Evolutionary conservation across 2,888 invertebrate species (phyloP), one percentile per base, ranked within the genome.

Genomic region (Eudasyphora cyanicolor): DNA sequence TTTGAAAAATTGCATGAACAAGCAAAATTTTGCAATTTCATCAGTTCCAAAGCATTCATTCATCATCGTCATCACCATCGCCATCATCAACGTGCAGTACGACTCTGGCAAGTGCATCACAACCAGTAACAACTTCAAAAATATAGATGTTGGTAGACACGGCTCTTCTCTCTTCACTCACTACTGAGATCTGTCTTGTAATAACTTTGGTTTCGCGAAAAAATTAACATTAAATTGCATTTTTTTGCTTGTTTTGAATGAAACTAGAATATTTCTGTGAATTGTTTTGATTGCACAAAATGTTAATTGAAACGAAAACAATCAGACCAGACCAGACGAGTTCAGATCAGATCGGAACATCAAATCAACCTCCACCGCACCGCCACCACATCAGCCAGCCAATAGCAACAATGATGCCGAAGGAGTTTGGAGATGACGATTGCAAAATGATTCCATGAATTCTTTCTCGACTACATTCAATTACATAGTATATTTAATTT

Each of bases 161-260:
- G 12, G 32, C 2, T 45, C 19, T 79, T 73, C 64, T 62, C 3
- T 62, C 10, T 71, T 79, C 38, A 67, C 24, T n/a, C 49, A 27
- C 49, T 45, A 69, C 24, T 14, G 14, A 29, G 17, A 45, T 3
- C 27, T 24, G 12, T 19, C 32, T 76, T 76, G 62, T 57, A 54
- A 54, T 62, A 14, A 12, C 12, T 57, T 45, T 57, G 57, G 12
- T 19, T 49, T 29, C 10, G 19, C 19, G 42, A 62, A 27, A 70
- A 79, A 82, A 83, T 80, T 80, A 49, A 70, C 77, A 83, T 83
- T 80, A 70, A 83, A 83, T 83, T 83, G 62, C 60, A 83, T 21
- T 32, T 57, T 62, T 74, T 77, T 74, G 4, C 60, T 64, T 10
- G 19, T 45, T 42, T 49, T 49, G 29, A 42, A 67, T 69, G 62